Conservation (phyloP, 1,140 invertebrate species). For the Lamellibrachia luymesi region DNA sequence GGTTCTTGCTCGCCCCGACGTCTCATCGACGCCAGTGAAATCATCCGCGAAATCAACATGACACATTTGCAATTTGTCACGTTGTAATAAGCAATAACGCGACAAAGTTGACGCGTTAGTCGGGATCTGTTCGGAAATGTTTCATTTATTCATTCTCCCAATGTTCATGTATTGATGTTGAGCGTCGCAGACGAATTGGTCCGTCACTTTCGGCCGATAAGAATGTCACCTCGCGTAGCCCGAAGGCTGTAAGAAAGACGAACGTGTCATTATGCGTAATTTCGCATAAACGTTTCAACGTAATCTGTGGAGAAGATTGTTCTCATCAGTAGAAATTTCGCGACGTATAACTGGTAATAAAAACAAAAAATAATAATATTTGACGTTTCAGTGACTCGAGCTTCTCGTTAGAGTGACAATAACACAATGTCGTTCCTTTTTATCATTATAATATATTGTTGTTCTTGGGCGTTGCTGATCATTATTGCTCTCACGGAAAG, state of each 20-base stretch:
- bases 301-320: background rate
- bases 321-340: background rate
- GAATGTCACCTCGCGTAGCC: background rate
- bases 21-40: background rate
- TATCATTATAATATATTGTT: background rate
- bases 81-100: background rate
- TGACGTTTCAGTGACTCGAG: background rate
- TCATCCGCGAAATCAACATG: conserved; percentile 4
- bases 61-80: background rate
- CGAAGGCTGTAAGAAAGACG: background rate
- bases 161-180: background rate
- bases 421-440: background rate
- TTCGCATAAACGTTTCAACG: background rate
- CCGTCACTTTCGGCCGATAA: background rate
- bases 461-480: too few species aligned
- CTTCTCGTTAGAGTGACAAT: background rate
- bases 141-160: background rate
- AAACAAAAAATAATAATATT: background rate
- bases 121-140: background rate
- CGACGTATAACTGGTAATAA: background rate
- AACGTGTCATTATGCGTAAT: background rate
- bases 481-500: too few species aligned
- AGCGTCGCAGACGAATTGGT: background rate
- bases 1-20: background rate
- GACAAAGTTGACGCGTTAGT: background rate